Conservation (phyloP, 1,140 invertebrate species). For the Ceratina japonica region DNA sequence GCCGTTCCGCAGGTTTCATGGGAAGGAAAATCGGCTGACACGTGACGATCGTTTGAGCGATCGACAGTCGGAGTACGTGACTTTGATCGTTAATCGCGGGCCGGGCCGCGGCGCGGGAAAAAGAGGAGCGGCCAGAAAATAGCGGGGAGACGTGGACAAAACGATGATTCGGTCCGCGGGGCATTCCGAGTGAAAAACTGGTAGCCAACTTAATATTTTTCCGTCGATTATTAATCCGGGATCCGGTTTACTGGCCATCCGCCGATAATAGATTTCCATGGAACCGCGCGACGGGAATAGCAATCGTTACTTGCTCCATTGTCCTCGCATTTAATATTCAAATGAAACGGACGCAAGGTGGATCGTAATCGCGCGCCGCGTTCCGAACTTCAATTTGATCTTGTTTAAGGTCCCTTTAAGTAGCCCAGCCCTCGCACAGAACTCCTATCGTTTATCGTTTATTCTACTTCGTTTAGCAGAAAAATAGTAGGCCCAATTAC, state of each 20-base stretch:
- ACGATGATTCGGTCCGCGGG: slow-evolving; percentile 35
- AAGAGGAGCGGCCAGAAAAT: slow-evolving; percentile 30
- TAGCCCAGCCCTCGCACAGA: no score
- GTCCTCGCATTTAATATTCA: slow-evolving; percentile 15
- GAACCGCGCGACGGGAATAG: not conserved
- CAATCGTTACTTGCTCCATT: slow-evolving; percentile 11
- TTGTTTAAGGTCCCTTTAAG: not conserved
- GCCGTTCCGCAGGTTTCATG: slow-evolving; percentile 62
- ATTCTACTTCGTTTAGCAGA: not conserved
- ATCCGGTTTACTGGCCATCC: slow-evolving; percentile 30
- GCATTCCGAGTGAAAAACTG: not conserved
- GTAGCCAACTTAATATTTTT: slow-evolving; percentile 20
- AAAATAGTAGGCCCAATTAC: not conserved
- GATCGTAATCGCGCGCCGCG: slow-evolving; percentile 9
- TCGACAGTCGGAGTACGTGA: slow-evolving; percentile 61
- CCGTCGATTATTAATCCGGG: slow-evolving; percentile 28
- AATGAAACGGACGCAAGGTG: not conserved
- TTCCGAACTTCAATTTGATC: not conserved
- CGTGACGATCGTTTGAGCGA: slow-evolving; percentile 59
- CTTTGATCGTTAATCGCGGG: slow-evolving; percentile 57
- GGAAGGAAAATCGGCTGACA: slow-evolving; percentile 65
- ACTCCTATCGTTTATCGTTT: no score
- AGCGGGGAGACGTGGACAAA: slow-evolving; percentile 30
- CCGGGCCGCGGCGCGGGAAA: slow-evolving; percentile 11
- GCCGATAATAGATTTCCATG: slow-evolving; percentile 10